Evolutionary conservation across 2,113 vertebrate genomes (phyloP).

Genomic region (Tauraco erythrolophus): DNA sequence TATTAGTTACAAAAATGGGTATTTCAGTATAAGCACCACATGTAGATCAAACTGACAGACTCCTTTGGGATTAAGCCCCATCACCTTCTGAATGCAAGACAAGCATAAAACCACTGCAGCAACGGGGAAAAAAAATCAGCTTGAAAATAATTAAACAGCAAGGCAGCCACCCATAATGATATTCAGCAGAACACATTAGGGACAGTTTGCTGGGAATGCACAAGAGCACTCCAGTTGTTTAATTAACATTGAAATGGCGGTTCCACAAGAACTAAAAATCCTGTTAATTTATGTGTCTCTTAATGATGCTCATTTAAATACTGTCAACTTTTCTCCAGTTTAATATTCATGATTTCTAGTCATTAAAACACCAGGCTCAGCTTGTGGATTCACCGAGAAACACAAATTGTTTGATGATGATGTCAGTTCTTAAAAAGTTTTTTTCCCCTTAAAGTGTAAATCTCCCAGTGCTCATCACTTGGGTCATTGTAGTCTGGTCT

Average conservation of each 20-base stretch:
- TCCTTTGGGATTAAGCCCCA: slow-evolving; percentile 74
- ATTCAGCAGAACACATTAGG: slow-evolving; percentile 85
- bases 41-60: slow-evolving; percentile 75
- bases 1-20: slow-evolving; percentile 73
- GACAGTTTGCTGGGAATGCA: slow-evolving; percentile 82
- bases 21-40: slow-evolving; percentile 73
- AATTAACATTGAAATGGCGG: slow-evolving; percentile 86
- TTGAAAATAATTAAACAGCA: slow-evolving; percentile 88
- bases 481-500: slow-evolving; percentile 30
- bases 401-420: slow-evolving; percentile 71
- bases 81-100: slow-evolving; percentile 83
- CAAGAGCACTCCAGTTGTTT: slow-evolving; percentile 84
- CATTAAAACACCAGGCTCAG: slow-evolving; percentile 78
- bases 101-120: slow-evolving; percentile 83
- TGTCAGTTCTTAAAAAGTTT: slow-evolving; percentile 66
- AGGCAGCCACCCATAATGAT: slow-evolving; percentile 88
- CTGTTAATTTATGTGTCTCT: slow-evolving; percentile 88
- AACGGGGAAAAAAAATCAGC: slow-evolving; percentile 74
- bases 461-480: not conserved
- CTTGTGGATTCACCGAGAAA: slow-evolving; percentile 62
- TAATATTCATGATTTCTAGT: slow-evolving; percentile 86
- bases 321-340: slow-evolving; percentile 83
- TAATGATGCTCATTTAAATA: slow-evolving; percentile 89
- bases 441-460: slow-evolving; percentile 30
- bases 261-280: slow-evolving; percentile 87